These are phyloP conservation scores for Sphaeridia pumilis DNA, from an alignment of 2,888 invertebrate genomes.

Conservation along the genomic window DNA sequence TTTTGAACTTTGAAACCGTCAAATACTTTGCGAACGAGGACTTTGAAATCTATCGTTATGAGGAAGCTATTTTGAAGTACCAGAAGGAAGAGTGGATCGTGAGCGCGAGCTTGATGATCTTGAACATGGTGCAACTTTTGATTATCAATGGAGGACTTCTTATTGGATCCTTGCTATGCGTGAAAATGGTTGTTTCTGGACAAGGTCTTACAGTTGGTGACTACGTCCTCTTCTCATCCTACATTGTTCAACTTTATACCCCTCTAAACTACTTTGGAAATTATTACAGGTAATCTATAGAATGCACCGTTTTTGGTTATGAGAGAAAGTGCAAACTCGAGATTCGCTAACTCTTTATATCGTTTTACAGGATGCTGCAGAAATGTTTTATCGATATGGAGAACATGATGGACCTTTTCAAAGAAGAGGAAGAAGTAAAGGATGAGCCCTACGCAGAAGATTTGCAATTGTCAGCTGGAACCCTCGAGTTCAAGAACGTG, in stretches of 20 bases:
- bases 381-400: slow-evolving; percentile 99
- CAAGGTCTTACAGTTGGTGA: slow-evolving; percentile 75
- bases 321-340: background rate
- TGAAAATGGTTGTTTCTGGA: slow-evolving; percentile 62
- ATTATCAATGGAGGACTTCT: slow-evolving; percentile 77
- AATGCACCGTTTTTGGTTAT: background rate
- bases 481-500: slow-evolving; percentile 80
- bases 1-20: slow-evolving; percentile 96
- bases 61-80: slow-evolving; percentile 54
- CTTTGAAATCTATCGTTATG: slow-evolving; percentile 78
- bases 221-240: slow-evolving; percentile 89
- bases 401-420: slow-evolving; percentile 93
- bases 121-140: slow-evolving; percentile 83
- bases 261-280: slow-evolving; percentile 98
- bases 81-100: slow-evolving; percentile 63
- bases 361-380: slow-evolving; percentile 67
- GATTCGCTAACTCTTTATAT: background rate
- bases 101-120: slow-evolving; percentile 68
- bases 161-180: slow-evolving; percentile 76
- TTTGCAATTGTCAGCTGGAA: slow-evolving; percentile 53
- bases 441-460: slow-evolving; percentile 69
- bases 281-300: slow-evolving; percentile 67
- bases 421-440: slow-evolving; percentile 72
- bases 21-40: slow-evolving; percentile 93
- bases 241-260: slow-evolving; percentile 85